A percentile compares a stretch with the other conserved stretches of the same genome.
phyloP scores from a whole-genome alignment of 2,797 vertebrate genomes.

The Eulemur coronatus region DNA sequence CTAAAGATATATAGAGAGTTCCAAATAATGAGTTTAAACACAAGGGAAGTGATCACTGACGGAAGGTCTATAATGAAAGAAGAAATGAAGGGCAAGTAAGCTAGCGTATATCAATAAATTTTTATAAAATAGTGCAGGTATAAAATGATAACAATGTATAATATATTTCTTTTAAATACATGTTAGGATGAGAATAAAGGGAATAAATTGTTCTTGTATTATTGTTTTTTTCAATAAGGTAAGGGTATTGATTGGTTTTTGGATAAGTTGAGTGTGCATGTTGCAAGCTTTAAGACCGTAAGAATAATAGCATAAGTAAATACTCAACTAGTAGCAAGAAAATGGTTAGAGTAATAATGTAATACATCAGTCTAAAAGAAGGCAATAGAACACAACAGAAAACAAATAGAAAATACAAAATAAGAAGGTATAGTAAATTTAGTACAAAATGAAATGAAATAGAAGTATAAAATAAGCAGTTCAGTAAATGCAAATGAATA shows the following conservation, averaged over 20 bases:
- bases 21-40: neutral
- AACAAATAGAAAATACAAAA: neutral
- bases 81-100: neutral
- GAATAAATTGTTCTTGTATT: neutral
- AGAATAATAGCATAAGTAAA: neutral
- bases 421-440: neutral
- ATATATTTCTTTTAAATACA: neutral
- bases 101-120: neutral
- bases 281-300: neutral
- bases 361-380: neutral
- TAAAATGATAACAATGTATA: neutral
- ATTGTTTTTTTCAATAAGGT: neutral
- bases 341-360: neutral
- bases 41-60: neutral
- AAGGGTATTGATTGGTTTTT: neutral
- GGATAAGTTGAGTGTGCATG: neutral
- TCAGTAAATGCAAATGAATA: neutral
- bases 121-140: neutral
- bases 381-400: neutral
- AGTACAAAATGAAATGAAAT: neutral
- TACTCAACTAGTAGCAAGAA: neutral
- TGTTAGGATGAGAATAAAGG: neutral
- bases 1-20: neutral
- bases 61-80: neutral
- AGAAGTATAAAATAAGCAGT: neutral